Conservation (phyloP, 2,113 vertebrate species). For the Jacana jacana region DNA sequence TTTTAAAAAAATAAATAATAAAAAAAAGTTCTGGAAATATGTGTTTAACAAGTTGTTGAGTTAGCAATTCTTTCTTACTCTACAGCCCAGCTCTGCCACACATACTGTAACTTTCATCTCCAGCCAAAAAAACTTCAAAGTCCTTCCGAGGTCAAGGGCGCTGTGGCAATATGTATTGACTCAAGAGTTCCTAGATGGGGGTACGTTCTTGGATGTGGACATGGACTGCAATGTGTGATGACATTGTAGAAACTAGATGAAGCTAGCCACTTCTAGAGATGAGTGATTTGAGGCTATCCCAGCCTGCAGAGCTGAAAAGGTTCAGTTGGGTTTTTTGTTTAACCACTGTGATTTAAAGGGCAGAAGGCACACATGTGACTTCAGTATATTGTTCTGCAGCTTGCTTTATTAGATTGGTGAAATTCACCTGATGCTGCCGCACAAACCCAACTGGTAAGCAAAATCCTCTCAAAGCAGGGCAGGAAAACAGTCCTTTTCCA, state of each 20-base stretch:
- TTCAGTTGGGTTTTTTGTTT: neutral
- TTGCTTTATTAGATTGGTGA: neutral
- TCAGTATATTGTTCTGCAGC: neutral
- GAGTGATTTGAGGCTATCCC: neutral
- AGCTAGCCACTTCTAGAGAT: constrained; percentile 4
- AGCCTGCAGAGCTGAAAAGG: neutral
- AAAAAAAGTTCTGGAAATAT: neutral
- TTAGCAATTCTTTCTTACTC: constrained; percentile 45
- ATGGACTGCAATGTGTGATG: neutral
- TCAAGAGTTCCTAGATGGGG: constrained; percentile 42
- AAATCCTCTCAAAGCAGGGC: neutral
- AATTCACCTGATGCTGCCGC: neutral
- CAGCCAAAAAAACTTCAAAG: constrained; percentile 59
- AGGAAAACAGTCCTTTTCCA: neutral
- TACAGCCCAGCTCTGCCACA: neutral
- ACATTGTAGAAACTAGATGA: neutral
- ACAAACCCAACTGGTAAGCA: neutral
- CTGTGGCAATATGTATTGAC: constrained; percentile 48
- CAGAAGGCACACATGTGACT: neutral
- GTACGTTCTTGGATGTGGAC: neutral
- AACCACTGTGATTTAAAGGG: neutral
- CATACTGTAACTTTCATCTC: constrained; percentile 61
- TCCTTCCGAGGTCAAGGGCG: constrained; percentile 49
- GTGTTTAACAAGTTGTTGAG: constrained; percentile 43
- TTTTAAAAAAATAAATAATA: neutral